A percentile compares a stretch with the other conserved stretches of the same genome.
Conservation (phyloP, 2,113 vertebrate genomes). For the Pithys albifrons region DNA sequence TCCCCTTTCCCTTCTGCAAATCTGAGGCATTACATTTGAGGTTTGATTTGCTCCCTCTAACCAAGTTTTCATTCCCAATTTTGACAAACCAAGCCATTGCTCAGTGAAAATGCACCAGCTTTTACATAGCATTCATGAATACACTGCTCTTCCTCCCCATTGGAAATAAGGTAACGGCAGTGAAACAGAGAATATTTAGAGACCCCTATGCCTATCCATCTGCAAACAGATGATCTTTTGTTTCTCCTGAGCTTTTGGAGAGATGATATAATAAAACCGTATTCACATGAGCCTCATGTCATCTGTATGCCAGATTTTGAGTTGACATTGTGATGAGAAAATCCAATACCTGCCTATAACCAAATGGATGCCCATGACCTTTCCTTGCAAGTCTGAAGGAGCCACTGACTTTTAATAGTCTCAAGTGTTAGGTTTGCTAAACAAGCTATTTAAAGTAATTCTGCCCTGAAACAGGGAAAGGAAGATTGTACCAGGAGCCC, state of each 20-base stretch:
- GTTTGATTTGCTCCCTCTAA: conserved; percentile 72
- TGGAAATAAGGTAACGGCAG: not conserved
- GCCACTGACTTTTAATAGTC: not conserved
- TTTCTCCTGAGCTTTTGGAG: not conserved
- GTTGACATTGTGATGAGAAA: not conserved
- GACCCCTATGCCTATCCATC: not conserved
- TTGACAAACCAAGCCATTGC: conserved; percentile 31
- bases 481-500: not conserved
- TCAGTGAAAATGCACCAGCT: conserved; percentile 30
- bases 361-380: not conserved
- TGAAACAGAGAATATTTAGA: not conserved
- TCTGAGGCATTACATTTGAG: conserved; percentile 59
- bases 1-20: conserved; percentile 64
- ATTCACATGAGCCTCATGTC: not conserved
- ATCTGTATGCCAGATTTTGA: not conserved
- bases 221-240: not conserved
- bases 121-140: not conserved
- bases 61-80: conserved; percentile 63
- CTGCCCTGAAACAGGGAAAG: not conserved
- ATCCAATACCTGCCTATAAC: not conserved
- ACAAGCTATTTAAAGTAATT: not conserved
- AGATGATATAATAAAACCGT: not conserved
- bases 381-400: not conserved
- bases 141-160: not conserved
- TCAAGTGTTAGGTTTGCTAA: not conserved